A percentile compares a stretch with the other conserved stretches of the same genome.
Evolutionary conservation across 2,113 vertebrate species (phyloP).

Genomic region (Eulemur macaco): DNA sequence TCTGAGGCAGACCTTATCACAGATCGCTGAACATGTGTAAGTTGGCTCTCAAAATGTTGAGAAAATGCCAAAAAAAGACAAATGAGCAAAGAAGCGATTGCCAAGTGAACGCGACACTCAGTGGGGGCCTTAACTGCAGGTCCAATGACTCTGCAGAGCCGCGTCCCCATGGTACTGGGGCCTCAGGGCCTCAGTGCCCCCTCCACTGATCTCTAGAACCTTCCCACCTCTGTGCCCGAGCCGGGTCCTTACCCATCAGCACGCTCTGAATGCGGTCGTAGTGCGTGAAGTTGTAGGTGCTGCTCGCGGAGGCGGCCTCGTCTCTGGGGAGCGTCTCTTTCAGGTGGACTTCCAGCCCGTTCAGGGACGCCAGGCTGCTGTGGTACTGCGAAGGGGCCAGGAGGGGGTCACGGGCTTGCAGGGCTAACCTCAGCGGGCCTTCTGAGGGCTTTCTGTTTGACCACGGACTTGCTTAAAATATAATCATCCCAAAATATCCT

Average conservation of each 20-base stretch:
- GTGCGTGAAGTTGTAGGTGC: conserved; percentile 90
- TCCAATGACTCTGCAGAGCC: neutral
- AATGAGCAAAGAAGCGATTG: neutral
- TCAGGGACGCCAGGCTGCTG: conserved; percentile 96
- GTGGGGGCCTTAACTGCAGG: neutral
- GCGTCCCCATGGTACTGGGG: fast-evolving
- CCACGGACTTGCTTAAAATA: fast-evolving
- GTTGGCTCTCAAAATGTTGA: neutral
- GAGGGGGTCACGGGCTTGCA: neutral
- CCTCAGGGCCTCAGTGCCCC: too few species aligned
- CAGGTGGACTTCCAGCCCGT: conserved; percentile 96
- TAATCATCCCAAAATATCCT: neutral
- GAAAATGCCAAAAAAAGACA: neutral
- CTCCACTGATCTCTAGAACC: fast-evolving
- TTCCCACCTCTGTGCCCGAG: fast-evolving
- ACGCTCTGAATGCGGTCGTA: conserved; percentile 92
- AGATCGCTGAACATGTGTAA: neutral
- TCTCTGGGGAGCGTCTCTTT: conserved; percentile 85
- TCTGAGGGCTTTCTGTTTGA: neutral
- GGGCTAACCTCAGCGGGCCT: fast-evolving
- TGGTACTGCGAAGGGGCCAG: conserved; percentile 86
- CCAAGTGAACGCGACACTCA: fast-evolving
- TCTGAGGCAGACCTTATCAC: neutral
- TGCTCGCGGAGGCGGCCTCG: conserved; percentile 24
- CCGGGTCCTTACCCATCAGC: conserved; percentile 85